These are phyloP conservation scores for Drosophila tsacasi DNA, from an alignment of 1,140 invertebrate genomes.

Conservation along the genomic window DNA sequence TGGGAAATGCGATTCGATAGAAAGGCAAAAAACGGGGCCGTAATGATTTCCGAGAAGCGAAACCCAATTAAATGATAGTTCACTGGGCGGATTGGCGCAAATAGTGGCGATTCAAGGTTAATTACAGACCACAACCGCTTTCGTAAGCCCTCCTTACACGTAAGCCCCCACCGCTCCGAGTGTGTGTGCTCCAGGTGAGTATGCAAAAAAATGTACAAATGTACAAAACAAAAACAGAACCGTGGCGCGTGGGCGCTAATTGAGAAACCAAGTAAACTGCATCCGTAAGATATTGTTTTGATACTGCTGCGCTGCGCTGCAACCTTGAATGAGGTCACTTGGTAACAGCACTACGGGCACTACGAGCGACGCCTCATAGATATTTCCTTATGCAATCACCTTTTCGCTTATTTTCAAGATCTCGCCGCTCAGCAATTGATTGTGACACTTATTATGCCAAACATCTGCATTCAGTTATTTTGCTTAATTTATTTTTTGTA, in stretches of 20 bases:
- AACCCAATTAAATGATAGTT: constrained; percentile 48
- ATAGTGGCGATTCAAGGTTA: constrained; percentile 47
- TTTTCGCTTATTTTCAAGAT: constrained; percentile 46
- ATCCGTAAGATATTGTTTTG: constrained; percentile 21
- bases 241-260: constrained; percentile 54
- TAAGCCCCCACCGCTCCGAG: background rate
- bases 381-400: constrained; percentile 76
- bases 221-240: constrained; percentile 1
- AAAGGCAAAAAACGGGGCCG: constrained; percentile 10
- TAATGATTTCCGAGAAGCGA: constrained; percentile 43
- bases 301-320: constrained; percentile 5
- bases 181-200: constrained; percentile 14
- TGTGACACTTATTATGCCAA: constrained; percentile 72
- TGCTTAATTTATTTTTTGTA: constrained; percentile 20
- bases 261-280: constrained; percentile 48
- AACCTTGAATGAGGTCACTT: constrained; percentile 75
- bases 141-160: constrained; percentile 28
- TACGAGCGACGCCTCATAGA: constrained; percentile 9
- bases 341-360: constrained; percentile 30
- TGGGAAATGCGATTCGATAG: constrained; percentile 35
- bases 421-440: constrained; percentile 63
- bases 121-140: constrained; percentile 41
- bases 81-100: constrained; percentile 11
- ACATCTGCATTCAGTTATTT: constrained; percentile 73
- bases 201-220: constrained; percentile 23